Base-by-base conservation (phyloP, 2,797 vertebrate species). In the Lycodopsis pacificus region DNA sequence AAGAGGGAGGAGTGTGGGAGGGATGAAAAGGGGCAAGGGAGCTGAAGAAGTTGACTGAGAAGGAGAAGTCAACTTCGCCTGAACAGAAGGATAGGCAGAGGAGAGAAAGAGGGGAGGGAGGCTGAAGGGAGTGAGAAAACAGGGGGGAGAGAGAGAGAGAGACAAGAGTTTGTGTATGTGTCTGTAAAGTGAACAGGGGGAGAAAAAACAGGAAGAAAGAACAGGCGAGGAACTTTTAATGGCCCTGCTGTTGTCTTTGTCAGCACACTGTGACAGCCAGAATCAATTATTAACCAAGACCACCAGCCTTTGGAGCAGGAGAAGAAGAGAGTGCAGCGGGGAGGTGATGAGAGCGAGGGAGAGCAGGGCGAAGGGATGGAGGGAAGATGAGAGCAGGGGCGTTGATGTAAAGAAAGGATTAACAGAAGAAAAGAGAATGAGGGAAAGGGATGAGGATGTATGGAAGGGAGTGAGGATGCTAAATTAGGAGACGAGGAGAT, bases 211-310 rank as follows among this genome's bases (percentile, higher is more conserved):
- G 74, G 77, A 84, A 88, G 87, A 88, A 82, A 82, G 78, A 87
- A 83, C 64, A 72, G 80, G 86, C 81, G 20, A 88, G 80, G 76
- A 88, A 86, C 82, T 89, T 90, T 92, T 91, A 91, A 91, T 91
- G 86, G 90, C 81, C 88, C 84, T 80, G 81, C 87, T 92, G 87
- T 92, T 92, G 91, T 92, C 88, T 91, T 91, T 88, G 88, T 91
- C 90, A 92, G 88, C 89, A 90, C 84, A 85, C 81, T 86, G 88
- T 92, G 89, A 90, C 88, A 92, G 89, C 75, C 79, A 68, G 86
- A 89, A 89, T 92, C 91, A 93, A 91, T 91, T 91, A 92, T 92
- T 93, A 90, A 92, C 61, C 78, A 86, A 75, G 79, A 89, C 84
- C 85, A 88, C 81, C 81, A 86, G 74, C 70, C 74, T 81, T 81